Evolutionary conservation across 2,888 invertebrate genomes (phyloP), one percentile per base, ranked within the genome.

Genomic region (Malachius bipustulatus): DNA sequence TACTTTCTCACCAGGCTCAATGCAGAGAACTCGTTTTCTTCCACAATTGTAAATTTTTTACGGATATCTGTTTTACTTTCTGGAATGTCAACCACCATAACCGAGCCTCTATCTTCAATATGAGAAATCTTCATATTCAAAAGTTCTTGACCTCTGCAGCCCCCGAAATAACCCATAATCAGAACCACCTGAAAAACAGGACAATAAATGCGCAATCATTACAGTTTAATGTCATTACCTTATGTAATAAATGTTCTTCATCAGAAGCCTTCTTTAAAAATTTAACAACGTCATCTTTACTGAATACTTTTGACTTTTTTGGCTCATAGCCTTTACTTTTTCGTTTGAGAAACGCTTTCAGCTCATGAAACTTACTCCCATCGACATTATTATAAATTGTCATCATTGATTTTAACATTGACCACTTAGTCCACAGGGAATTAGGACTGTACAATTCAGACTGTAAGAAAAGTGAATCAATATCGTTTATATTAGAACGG

Each of bases 41-140:
- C 19, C 11, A 12, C 13, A 19, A 24, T 11, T 12, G 11, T 11
- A 32, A 32, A 19, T 32, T 11, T 32, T 12, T 16, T 31, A 31
- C 3, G 31, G 24, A 16, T 32, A 24, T 32, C 32, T 32, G 19
- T 24, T 32, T 32, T 32, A 19, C 32, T 24, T 32, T 19, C 24
- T 14, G 24, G 24, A 32, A 32, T 32, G 32, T 24, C 19, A 32
- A 32, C 24, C 24, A 32, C 11, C 14, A 30, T 14, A 13, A 31
- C 31, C 10, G n/a, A n/a, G n/a, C n/a, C n/a, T n/a, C n/a, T n/a
- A n/a, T n/a, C n/a, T n/a, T n/a, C n/a, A n/a, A n/a, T 11, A 31
- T 11, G 12, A 16, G 16, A 8, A 16, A 14, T 31, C 31, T 9
- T 31, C 14, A 15, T 31, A 31, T 31, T 31, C 15, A 15, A 15